Evolutionary conservation across 2,888 invertebrate genomes (phyloP), one percentile per base, ranked within the genome.

Genomic region (Hydrotaea cyrtoneurina): DNA sequence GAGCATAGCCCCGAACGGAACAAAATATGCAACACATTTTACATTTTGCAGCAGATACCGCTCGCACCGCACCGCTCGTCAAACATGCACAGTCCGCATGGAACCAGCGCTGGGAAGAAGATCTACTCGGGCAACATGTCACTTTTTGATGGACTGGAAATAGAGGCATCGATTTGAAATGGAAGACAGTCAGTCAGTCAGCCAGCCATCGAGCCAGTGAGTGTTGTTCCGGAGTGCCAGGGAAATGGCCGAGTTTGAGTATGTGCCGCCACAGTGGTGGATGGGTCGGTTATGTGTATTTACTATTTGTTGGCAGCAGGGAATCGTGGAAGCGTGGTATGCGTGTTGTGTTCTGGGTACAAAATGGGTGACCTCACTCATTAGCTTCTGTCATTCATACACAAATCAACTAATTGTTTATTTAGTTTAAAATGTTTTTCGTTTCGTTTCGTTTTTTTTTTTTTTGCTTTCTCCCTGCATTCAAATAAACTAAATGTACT

Each of bases 361-460:
- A 13, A 73, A 66, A 55, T 78, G 73, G 78, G 36, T 82, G 85
- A 82, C 82, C 85, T 82, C 82, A 82, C 79, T 85, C 82, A 85
- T 85, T 85, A 82, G 82, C 85, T 82, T 69, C 82, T 85, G 85
- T 85, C 82, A 81, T 85, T 79, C 66, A 62, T 76, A 66, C 19
- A 71, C 69, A 82, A 80, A 82, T 82, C 79, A 71, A 79, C 76
- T 85, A 82, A 80, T 79, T 85, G 82, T 79, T 82, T 80, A 46
- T 85, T 79, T 85, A 85, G 73, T 77, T 82, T 71, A 82, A 82
- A 85, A 78, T 74, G 73, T 80, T 77, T 85, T 85, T 21, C 59
- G 53, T 11, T 62, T 2, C 7, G 55, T 80, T 78, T 76, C 5
- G 59, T 43, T 59, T 59, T n/a, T 31, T 26, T 50, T 77, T 66